Conservation (phyloP, 2,888 invertebrate genomes). For the Lasioglossum leucozonium region DNA sequence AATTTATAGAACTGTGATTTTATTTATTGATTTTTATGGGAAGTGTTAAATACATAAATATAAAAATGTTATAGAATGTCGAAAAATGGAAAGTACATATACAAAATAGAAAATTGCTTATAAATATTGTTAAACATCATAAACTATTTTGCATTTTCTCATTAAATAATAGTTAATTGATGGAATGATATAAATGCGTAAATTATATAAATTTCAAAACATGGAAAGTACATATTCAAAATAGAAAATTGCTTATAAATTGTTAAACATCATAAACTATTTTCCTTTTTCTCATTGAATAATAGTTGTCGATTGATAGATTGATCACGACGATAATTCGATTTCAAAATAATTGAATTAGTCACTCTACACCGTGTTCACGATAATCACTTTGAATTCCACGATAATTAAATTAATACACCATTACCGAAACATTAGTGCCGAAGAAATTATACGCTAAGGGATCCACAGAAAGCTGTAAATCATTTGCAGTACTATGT, state of each 20-base stretch:
- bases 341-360: neutral
- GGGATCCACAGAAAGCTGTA: slow-evolving; percentile 8
- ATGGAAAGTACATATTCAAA: neutral
- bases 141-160: neutral
- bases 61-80: no score
- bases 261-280: neutral
- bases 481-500: slow-evolving; percentile 41
- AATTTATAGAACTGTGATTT: no score
- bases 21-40: no score
- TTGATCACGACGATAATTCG: neutral
- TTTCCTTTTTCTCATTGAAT: neutral
- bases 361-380: neutral
- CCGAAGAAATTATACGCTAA: neutral
- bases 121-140: neutral
- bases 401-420: slow-evolving; percentile 13
- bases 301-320: neutral
- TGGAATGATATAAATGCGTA: no score
- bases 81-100: neutral
- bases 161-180: neutral
- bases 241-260: neutral
- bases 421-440: neutral
- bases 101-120: neutral
- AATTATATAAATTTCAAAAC: no score
- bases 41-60: no score
- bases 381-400: neutral